These are phyloP conservation scores for Xiphophorus couchianus DNA, from an alignment of 2,113 vertebrate species.

Conservation along the genomic window DNA sequence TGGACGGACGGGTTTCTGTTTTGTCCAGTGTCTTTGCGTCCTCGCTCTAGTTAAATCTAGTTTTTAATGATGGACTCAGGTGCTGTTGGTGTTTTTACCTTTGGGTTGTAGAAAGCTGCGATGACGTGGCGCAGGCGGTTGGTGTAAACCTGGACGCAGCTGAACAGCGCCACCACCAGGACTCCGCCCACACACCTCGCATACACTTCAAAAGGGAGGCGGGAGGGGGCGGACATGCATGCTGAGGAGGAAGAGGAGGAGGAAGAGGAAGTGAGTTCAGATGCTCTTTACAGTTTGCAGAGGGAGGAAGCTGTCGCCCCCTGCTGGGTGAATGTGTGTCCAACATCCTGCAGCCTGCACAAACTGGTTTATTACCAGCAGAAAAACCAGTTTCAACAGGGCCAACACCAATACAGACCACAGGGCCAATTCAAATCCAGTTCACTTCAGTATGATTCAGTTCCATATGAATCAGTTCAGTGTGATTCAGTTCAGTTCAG, in stretches of 20 bases:
- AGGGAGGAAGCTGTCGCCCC: not conserved
- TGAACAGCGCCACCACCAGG: conserved; percentile 72
- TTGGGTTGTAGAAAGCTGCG: conserved; percentile 84
- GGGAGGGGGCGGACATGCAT: conserved; percentile 54
- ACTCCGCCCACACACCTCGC: conserved; percentile 52
- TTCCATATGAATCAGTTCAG: not conserved
- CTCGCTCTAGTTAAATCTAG: no score
- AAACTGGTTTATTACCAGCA: not conserved
- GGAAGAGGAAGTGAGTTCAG: not conserved
- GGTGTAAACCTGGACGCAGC: conserved; percentile 82
- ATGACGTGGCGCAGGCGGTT: conserved; percentile 85
- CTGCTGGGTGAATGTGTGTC: conserved; percentile 7
- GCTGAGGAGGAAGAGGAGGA: conserved; percentile 65
- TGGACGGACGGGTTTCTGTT: no score
- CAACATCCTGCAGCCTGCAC: not conserved
- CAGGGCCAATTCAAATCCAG: not conserved
- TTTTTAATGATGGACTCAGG: no score
- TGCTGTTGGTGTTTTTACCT: conserved; percentile 70
- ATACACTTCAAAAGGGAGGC: conserved; percentile 65
- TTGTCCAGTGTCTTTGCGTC: no score
- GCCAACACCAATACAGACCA: not conserved
- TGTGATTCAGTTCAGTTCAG: no score
- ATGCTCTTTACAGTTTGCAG: not conserved
- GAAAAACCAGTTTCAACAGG: not conserved
- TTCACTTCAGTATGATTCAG: not conserved